A percentile compares a stretch with the other conserved stretches of the same genome.
Evolutionary conservation across 2,113 vertebrate genomes (phyloP).

Genomic region (Trematocara unimaculatum): DNA sequence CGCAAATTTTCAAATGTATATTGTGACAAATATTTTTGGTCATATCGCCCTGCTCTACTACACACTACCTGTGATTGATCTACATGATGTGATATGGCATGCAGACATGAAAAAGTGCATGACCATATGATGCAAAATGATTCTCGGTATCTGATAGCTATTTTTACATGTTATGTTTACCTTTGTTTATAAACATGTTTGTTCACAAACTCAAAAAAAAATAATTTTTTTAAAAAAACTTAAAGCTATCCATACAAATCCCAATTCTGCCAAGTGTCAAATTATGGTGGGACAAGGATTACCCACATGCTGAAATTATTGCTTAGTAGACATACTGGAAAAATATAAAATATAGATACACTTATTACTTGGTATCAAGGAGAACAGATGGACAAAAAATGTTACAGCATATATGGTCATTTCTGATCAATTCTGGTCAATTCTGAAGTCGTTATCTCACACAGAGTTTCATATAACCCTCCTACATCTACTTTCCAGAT

Average conservation of each 20-base stretch:
- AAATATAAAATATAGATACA: neutral
- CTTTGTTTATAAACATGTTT: neutral
- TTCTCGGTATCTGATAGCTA: no score
- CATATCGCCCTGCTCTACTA: no score
- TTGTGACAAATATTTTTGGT: no score
- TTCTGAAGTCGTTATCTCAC: neutral
- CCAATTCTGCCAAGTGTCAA: neutral
- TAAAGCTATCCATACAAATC: neutral
- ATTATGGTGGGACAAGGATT: neutral
- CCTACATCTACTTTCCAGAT: neutral
- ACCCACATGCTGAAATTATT: neutral
- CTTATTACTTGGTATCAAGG: neutral
- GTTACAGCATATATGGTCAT: neutral
- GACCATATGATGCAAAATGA: no score
- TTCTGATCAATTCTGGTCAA: neutral
- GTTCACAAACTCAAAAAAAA: neutral
- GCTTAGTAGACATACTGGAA: neutral
- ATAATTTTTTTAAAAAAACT: neutral
- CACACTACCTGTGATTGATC: neutral
- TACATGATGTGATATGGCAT: neutral
- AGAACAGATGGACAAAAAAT: neutral
- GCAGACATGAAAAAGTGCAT: no score
- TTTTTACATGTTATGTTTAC: neutral
- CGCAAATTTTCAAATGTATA: no score
- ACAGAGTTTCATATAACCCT: neutral